Evolutionary conservation across 2,888 invertebrate genomes (phyloP).

Genomic region (Antheraea yamamai): DNA sequence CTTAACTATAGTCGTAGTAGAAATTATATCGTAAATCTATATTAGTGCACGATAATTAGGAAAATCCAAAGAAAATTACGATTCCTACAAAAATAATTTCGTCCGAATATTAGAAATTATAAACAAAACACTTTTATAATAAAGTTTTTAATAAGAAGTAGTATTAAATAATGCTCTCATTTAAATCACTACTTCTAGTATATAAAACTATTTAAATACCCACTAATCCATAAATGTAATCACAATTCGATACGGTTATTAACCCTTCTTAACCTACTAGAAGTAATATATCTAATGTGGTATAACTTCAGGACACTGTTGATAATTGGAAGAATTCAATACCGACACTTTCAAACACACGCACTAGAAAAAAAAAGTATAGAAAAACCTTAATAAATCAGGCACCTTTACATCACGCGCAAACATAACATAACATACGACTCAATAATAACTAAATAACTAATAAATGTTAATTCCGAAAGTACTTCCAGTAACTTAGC

Average conservation of each 20-base stretch:
- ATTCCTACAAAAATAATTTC: not conserved
- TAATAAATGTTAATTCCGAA: not conserved
- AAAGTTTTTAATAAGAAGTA: too few species aligned
- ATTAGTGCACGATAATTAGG: not conserved
- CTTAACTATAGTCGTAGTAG: constrained; percentile 16
- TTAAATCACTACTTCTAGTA: not conserved
- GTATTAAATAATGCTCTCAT: too few species aligned
- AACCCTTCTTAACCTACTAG: not conserved
- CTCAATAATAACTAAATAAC: not conserved
- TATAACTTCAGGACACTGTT: not conserved
- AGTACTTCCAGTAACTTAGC: not conserved
- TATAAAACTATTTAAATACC: not conserved
- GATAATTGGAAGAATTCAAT: not conserved
- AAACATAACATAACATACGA: not conserved
- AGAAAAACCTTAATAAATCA: not conserved
- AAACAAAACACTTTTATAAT: not conserved
- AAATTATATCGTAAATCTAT: constrained; percentile 1
- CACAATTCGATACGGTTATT: not conserved
- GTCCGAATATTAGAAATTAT: not conserved
- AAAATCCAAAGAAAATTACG: not conserved
- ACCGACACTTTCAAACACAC: not conserved
- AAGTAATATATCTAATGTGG: not conserved
- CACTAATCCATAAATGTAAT: not conserved
- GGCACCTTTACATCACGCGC: constrained; percentile 1
- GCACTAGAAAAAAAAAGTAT: not conserved